Base-by-base conservation (phyloP, 2,888 invertebrate species). In the Osmoderma eremita region DNA sequence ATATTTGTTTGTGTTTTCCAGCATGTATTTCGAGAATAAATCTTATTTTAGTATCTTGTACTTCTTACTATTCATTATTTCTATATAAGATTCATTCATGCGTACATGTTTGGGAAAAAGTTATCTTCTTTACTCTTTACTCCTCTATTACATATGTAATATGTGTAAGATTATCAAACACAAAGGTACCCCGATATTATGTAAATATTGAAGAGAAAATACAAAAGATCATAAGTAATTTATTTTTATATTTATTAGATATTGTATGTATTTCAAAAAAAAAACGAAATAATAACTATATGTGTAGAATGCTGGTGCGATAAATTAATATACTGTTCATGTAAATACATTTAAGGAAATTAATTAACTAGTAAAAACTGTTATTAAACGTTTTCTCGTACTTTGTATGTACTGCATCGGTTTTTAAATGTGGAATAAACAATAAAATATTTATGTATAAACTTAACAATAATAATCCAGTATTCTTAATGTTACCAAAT, bases 401-500 rank as follows among this genome's bases (percentile, higher is more conserved):
- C 70, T 71, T 69, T 70, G 63, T 63, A 61, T 36, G 45, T 61
- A 69, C 63, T 67, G 67, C 71, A 72, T 70, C 67, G 66, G 70
- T 74, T 72, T 73, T 74, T 76, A 74, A 74, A 75, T 76, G 76
- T 76, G 70, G 75, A 73, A 71, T 45, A 61, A 61, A 61, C 58
- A 61, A 61, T 61, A 61, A 61, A 61, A 70, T 73, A 73, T 75
- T 73, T 74, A 73, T 76, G 75, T 75, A 73, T 73, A 75, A 74
- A 67, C 68, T 72, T 77, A 75, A 73, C 77, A 75, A 78, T 78
- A 78, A 79, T 78, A 78, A 79, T 78, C 77, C 81, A 81, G 81
- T 81, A 81, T 81, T 81, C 80, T 78, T 80, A 79, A 81, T 81
- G 80, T 81, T 81, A 81, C 80, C 80, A 80, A 76, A 74, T 72